phyloP scores from a whole-genome alignment of 2,797 vertebrate genomes.

The Phrynocephalus vlangalii region DNA sequence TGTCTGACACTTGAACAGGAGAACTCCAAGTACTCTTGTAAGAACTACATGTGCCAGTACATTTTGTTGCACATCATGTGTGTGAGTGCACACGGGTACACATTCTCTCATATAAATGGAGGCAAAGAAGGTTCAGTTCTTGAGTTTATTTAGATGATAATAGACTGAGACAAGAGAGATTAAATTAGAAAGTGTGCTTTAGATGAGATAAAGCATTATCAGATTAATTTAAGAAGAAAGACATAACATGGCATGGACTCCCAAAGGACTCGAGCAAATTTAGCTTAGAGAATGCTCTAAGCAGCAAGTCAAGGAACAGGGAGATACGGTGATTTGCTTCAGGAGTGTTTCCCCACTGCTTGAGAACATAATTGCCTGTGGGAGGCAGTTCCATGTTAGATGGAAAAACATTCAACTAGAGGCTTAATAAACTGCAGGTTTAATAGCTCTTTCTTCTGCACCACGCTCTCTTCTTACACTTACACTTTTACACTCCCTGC shows the following conservation, averaged over 20 bases:
- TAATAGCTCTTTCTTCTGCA: neutral
- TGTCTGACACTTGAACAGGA: neutral
- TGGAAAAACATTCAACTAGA: neutral
- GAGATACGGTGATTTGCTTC: neutral
- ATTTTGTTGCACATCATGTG: neutral
- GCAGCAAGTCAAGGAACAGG: neutral
- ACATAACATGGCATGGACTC: neutral
- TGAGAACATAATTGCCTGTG: neutral
- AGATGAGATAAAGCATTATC: conserved; percentile 20
- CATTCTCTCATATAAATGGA: neutral
- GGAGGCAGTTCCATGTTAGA: neutral
- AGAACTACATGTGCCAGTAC: neutral
- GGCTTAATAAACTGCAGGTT: neutral
- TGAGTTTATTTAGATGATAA: neutral
- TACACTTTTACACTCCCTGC: neutral
- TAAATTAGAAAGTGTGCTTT: conserved; percentile 17
- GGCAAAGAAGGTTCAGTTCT: neutral
- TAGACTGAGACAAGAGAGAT: fast-evolving
- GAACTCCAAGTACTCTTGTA: no score
- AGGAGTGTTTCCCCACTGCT: neutral
- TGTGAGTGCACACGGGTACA: neutral
- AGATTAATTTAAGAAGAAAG: conserved; percentile 26
- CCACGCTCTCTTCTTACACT: neutral
- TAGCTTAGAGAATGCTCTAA: neutral
- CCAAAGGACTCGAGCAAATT: neutral